phyloP scores from a whole-genome alignment of 2,888 invertebrate genomes.

The Protodeltote pygarga region DNA sequence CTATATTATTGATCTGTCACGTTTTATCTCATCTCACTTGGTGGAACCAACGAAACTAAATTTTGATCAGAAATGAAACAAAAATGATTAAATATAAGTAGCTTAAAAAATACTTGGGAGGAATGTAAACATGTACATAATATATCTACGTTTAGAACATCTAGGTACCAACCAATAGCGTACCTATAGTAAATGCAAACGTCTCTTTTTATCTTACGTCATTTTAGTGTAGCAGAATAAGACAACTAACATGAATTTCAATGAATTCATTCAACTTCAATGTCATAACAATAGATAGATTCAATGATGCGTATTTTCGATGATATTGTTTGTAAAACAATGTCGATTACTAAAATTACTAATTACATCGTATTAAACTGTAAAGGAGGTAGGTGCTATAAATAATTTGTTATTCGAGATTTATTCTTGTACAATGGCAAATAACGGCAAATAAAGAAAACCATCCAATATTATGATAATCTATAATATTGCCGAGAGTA shows the following conservation, averaged over 20 bases:
- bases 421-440: conserved; percentile 4
- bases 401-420: not conserved
- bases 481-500: conserved; percentile 14
- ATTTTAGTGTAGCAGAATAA: conserved; percentile 46
- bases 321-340: conserved; percentile 7
- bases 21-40: too few relatives aligned
- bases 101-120: too few relatives aligned
- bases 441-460: conserved; percentile 3
- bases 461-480: conserved; percentile 6
- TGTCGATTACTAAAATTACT: not conserved
- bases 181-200: conserved; percentile 3
- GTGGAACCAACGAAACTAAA: too few relatives aligned
- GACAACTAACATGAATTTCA: conserved; percentile 58
- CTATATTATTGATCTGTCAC: too few relatives aligned
- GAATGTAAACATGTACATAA: not conserved
- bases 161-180: not conserved
- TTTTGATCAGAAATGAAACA: too few relatives aligned
- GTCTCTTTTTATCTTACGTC: conserved; percentile 58
- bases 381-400: not conserved
- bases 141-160: not conserved
- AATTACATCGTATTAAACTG: not conserved
- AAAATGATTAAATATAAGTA: too few relatives aligned
- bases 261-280: conserved; percentile 68
- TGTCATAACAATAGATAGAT: conserved; percentile 70
- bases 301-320: conserved; percentile 42